Evolutionary conservation across 2,888 invertebrate species (phyloP).

Genomic region (Hirtodrosophila alboralis): DNA sequence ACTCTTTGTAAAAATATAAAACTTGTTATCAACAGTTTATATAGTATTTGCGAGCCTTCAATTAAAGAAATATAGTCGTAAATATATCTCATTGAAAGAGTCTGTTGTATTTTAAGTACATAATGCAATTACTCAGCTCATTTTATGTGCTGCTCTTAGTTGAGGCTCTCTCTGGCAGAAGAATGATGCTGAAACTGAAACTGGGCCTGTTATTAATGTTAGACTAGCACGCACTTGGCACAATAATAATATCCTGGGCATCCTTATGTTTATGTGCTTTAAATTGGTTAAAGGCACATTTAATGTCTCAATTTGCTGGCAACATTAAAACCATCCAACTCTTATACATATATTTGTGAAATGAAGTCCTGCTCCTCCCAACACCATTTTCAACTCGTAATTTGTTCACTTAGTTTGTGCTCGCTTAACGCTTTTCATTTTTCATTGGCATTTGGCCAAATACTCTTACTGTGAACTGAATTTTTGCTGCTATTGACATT

Average conservation of each 20-base stretch:
- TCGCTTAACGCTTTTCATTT: slow-evolving; percentile 8
- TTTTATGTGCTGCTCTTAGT: slow-evolving; percentile 21
- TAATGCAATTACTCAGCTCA: slow-evolving; percentile 50
- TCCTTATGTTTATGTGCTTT: slow-evolving; percentile 7
- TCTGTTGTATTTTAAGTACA: slow-evolving; percentile 46
- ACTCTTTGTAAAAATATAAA: too few species aligned
- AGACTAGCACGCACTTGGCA: slow-evolving; percentile 4
- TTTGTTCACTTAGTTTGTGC: background rate
- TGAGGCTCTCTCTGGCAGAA: background rate
- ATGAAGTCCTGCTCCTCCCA: too few species aligned
- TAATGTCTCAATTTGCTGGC: slow-evolving; percentile 7
- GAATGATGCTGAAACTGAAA: background rate
- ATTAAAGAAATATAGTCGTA: slow-evolving; percentile 42
- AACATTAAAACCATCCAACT: too few species aligned
- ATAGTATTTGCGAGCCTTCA: background rate
- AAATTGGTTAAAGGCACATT: background rate
- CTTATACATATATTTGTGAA: background rate
- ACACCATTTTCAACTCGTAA: background rate
- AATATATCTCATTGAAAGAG: too few species aligned
- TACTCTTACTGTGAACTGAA: slow-evolving; percentile 2
- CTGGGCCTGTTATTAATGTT: slow-evolving; percentile 9
- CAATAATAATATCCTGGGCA: slow-evolving; percentile 5
- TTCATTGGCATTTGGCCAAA: slow-evolving; percentile 12
- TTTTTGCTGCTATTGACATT: slow-evolving; percentile 27
- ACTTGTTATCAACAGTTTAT: too few species aligned